Evolutionary conservation across 2,888 invertebrate species (phyloP).

Genomic region (Fragum whitleyi): DNA sequence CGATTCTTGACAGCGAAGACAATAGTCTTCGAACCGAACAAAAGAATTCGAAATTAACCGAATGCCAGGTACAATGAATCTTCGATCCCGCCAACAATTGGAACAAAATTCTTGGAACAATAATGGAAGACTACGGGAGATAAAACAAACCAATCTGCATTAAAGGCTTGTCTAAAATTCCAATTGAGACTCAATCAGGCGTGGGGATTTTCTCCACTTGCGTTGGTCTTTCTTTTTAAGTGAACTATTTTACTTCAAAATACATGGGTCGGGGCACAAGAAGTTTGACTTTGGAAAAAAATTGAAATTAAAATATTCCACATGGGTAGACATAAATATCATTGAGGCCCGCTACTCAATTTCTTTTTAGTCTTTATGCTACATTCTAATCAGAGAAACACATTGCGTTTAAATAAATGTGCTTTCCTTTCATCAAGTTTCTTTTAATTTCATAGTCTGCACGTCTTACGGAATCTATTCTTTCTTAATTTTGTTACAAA

Average conservation of each 20-base stretch:
- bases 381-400: too few species aligned
- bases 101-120: constrained; percentile 61
- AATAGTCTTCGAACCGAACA: constrained; percentile 55
- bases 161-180: constrained; percentile 42
- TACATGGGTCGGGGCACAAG: background rate
- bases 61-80: constrained; percentile 52
- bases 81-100: constrained; percentile 59
- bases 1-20: constrained; percentile 52
- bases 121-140: constrained; percentile 48
- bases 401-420: too few species aligned
- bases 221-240: constrained; percentile 58
- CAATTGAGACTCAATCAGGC: constrained; percentile 47
- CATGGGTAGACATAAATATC: too few species aligned
- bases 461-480: too few species aligned
- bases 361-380: too few species aligned
- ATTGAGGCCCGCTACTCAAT: too few species aligned
- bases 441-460: too few species aligned
- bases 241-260: constrained; percentile 13
- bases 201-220: constrained; percentile 41
- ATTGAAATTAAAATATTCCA: too few species aligned
- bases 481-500: too few species aligned
- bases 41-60: constrained; percentile 63
- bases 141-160: constrained; percentile 58
- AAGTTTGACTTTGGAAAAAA: too few species aligned
- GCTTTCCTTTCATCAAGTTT: too few species aligned